Base-by-base conservation (phyloP, 2,888 invertebrate species). In the Spilarctia lutea region DNA sequence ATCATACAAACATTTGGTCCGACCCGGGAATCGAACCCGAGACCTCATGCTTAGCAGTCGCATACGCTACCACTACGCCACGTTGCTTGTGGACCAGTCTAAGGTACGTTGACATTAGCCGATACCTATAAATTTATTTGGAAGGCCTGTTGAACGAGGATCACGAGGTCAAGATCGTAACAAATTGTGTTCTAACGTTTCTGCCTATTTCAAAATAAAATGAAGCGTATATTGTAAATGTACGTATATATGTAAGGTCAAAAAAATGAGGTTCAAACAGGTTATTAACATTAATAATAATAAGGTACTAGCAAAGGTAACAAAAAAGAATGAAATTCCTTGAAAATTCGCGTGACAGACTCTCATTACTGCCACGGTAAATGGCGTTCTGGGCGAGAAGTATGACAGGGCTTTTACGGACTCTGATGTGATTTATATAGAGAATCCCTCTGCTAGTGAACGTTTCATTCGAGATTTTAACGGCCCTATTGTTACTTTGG, bases 401-500 rank as follows among this genome's bases (percentile, higher is more conserved):
- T 81, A 79, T 81, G 81, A 78, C 77, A 74, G 65, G 60, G 75
- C 76, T 81, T 79, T 77, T 77, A 83, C 71, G 68, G 72, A 48
- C 71, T 73, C 39, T 75, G 39, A 68, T 76, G 74, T 84, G 83
- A 83, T 83, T 85, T 85, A 81, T 85, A 78, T 80, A 75, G 75
- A 80, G 63, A 68, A 85, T 85, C 78, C 66, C 63, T 63, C 65
- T 76, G 68, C 75, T 76, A 69, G 30, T 68, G 65, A 71, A 75
- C 35, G 73, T 79, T 84, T 74, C 78, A 76, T 81, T 79, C 73
- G 68, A 74, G 73, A 71, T 76, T 76, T 74, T 71, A 72, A 68
- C 68, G 27, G 71, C 68, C 65, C 76, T 74, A 74, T 76, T 76
- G 76, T 76, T 76, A 76, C 73, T 70, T 71, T 68, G 71, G 71